These are phyloP conservation scores for Cantharis lateralis DNA, from an alignment of 2,888 invertebrate genomes.

Conservation along the genomic window DNA sequence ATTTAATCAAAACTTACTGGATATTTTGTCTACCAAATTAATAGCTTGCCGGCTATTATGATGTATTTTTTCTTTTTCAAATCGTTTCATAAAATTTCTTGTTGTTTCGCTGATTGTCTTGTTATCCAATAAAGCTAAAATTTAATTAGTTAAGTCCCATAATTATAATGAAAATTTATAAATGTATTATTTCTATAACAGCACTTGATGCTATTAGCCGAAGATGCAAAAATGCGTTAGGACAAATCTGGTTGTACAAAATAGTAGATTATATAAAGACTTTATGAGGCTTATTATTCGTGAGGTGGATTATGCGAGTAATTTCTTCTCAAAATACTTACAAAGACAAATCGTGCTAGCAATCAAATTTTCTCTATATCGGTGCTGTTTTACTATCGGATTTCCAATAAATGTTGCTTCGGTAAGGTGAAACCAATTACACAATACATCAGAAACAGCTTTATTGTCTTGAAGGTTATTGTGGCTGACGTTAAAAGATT, in stretches of 20 bases:
- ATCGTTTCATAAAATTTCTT: slow-evolving; percentile 65
- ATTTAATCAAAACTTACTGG: slow-evolving; percentile 35
- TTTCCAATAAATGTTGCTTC: slow-evolving; percentile 66
- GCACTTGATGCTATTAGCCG: no score
- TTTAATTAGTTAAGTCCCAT: no score
- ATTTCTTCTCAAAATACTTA: slow-evolving; percentile 25
- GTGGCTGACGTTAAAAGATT: slow-evolving; percentile 62
- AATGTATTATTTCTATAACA: no score
- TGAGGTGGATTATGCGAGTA: no score
- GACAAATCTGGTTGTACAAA: no score
- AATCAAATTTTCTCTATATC: slow-evolving; percentile 71
- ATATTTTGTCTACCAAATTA: slow-evolving; percentile 42
- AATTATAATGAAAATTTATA: no score
- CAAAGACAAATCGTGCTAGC: slow-evolving; percentile 57
- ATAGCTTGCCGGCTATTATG: slow-evolving; percentile 36
- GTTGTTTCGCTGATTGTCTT: slow-evolving; percentile 63
- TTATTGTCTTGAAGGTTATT: slow-evolving; percentile 63
- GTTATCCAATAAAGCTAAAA: slow-evolving; percentile 64
- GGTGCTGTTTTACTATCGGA: slow-evolving; percentile 65
- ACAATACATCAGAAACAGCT: slow-evolving; percentile 61
- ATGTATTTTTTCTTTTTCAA: slow-evolving; percentile 60
- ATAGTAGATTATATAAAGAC: no score
- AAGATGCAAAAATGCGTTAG: no score
- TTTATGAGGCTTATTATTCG: no score
- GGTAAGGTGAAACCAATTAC: slow-evolving; percentile 60